Conservation (phyloP, 2,113 vertebrate species). For the Pomatostomus ruficeps region DNA sequence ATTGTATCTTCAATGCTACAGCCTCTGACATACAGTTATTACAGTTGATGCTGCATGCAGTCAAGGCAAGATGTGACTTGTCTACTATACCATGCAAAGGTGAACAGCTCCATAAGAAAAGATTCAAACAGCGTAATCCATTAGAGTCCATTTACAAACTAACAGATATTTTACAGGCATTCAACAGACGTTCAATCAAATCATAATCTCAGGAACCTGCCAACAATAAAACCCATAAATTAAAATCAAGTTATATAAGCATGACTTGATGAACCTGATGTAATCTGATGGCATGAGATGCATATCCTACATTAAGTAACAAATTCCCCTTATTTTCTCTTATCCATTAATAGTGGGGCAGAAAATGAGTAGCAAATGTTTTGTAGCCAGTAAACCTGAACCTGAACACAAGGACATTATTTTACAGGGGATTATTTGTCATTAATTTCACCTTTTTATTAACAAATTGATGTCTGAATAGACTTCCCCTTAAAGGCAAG, state of each 20-base stretch:
- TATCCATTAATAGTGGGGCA: constrained; percentile 24
- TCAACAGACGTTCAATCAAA: constrained; percentile 62
- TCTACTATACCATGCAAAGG: constrained; percentile 55
- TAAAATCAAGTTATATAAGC: constrained; percentile 65
- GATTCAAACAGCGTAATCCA: constrained; percentile 39
- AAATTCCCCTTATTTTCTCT: constrained; percentile 35
- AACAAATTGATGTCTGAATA: constrained; percentile 33
- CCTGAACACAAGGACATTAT: neutral
- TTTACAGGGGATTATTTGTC: constrained; percentile 4
- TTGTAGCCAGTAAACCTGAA: constrained; percentile 28
- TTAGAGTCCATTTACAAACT: constrained; percentile 64
- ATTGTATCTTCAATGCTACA: neutral
- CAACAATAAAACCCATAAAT: constrained; percentile 65
- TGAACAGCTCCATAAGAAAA: constrained; percentile 44
- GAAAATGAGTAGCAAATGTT: constrained; percentile 23
- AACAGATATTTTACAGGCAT: constrained; percentile 65
- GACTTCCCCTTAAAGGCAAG: constrained; percentile 1
- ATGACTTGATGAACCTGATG: constrained; percentile 64
- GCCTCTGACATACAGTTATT: constrained; percentile 54
- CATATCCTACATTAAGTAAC: constrained; percentile 36
- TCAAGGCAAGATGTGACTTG: constrained; percentile 57
- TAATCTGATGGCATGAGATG: constrained; percentile 57
- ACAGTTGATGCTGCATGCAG: neutral
- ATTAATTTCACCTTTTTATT: constrained; percentile 51
- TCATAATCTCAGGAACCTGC: constrained; percentile 60